Evolutionary conservation across 2,797 vertebrate genomes (phyloP).

Genomic region (Sebastes goodei): DNA sequence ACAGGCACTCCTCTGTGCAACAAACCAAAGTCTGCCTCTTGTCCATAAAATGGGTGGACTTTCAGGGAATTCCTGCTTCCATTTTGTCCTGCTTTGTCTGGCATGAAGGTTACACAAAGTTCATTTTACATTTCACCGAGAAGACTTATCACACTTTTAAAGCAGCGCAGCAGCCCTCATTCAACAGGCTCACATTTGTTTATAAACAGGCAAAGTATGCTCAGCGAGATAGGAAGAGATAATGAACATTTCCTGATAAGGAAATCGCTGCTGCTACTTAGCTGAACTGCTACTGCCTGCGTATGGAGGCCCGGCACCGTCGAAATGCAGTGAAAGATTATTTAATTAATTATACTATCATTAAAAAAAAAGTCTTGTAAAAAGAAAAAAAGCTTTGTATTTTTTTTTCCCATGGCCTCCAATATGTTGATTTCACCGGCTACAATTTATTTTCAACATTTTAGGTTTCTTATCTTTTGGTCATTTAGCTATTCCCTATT

Average conservation of each 20-base stretch:
- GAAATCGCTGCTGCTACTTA: slow-evolving; percentile 19
- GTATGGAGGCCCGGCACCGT: background rate
- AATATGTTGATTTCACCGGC: background rate
- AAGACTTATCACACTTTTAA: slow-evolving; percentile 13
- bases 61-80: slow-evolving; percentile 62
- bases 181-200: slow-evolving; percentile 40
- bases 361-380: background rate
- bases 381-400: background rate
- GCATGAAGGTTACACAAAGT: slow-evolving; percentile 43
- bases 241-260: slow-evolving; percentile 51
- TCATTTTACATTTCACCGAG: slow-evolving; percentile 31
- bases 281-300: background rate
- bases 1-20: slow-evolving; percentile 56
- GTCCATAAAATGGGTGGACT: slow-evolving; percentile 32
- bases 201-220: slow-evolving; percentile 51
- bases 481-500: background rate
- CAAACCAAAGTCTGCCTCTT: slow-evolving; percentile 50
- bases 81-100: slow-evolving; percentile 52
- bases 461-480: background rate
- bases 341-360: background rate
- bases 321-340: background rate
- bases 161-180: slow-evolving; percentile 14
- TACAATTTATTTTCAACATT: background rate
- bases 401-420: background rate
- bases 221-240: slow-evolving; percentile 42